Base-by-base conservation (phyloP, 2,113 vertebrate genomes). In the Scophthalmus maximus region DNA sequence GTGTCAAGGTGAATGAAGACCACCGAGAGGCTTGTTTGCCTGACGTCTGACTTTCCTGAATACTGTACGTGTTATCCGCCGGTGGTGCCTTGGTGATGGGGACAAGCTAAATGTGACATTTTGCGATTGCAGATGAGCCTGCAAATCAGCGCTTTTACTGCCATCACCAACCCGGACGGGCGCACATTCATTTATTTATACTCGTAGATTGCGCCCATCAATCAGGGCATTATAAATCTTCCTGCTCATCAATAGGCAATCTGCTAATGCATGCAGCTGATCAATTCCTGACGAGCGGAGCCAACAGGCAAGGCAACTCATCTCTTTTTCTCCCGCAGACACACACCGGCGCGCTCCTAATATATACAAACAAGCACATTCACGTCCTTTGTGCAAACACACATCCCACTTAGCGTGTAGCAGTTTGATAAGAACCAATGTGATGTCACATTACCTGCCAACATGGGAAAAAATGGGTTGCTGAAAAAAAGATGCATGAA, bases 231-330 rank as follows among this genome's bases (percentile, higher is more conserved):
- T 89, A 93, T 93, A 93, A 94, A 94, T 93, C 91, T 86, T 18
- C 71, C 42, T 72, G 57, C 88, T 92, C 92, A 93, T 94, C 94
- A 94, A 94, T 93, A 93, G 84, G 85, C 91, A 94, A 94, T 94
- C 92, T 90, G 86, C 93, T 94, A 94, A 94, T 94, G 93, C 88
- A 90, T 83, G 86, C 76, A 18, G 66, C 80, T 59, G 83, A 94
- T 94, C 92, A 92, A 93, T 94, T 89, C 86, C 87, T 89, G 83
- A 88, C 81, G 59, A 76, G 84, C 82, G 65, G 78, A 77, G 85
- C 80, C 76, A 75, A 88, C 82, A 86, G 57, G 79, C 68, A 64
- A 72, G 88, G 63, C 79, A 67, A 78, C 87, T 87, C 63, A 76
- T 82, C 65, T 81, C 78, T 80, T 52, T 78, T 32, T 53, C 70